Conservation (phyloP, 2,797 vertebrate genomes). For the Syngnathus acus region DNA sequence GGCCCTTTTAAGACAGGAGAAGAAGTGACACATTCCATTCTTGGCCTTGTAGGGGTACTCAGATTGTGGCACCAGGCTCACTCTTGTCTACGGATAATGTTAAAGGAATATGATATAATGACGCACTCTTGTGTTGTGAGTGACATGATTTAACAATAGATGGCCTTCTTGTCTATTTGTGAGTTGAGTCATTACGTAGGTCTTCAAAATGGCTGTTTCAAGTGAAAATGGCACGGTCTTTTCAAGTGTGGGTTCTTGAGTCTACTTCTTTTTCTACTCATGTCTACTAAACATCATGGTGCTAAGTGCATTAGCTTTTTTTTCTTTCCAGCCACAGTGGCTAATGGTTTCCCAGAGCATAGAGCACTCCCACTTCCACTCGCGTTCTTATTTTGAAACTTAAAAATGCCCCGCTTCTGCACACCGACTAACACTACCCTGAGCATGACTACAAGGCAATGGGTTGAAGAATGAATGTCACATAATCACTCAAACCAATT, state of each 20-base stretch:
- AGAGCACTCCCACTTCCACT: too few species aligned
- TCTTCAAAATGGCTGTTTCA: neutral
- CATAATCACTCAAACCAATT: too few species aligned
- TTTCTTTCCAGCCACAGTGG: too few species aligned
- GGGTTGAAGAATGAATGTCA: too few species aligned
- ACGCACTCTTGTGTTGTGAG: neutral
- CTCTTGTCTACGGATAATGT: slow-evolving; percentile 61
- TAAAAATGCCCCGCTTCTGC: too few species aligned
- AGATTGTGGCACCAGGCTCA: slow-evolving; percentile 76
- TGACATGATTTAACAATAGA: too few species aligned
- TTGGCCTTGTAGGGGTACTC: slow-evolving; percentile 81
- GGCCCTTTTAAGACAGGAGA: slow-evolving; percentile 64
- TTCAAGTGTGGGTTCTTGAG: neutral
- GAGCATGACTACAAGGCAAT: too few species aligned
- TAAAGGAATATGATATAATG: neutral
- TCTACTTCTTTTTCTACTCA: neutral
- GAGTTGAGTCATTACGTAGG: neutral
- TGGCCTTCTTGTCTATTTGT: neutral
- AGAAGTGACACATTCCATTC: slow-evolving; percentile 77
- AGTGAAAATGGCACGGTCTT: neutral
- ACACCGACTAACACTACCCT: too few species aligned
- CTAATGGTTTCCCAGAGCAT: too few species aligned
- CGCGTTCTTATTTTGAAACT: too few species aligned
- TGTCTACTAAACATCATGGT: neutral
- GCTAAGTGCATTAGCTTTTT: too few species aligned